These are phyloP conservation scores for Cephalopholis sonnerati DNA, from an alignment of 2,113 vertebrate species.

Conservation along the genomic window DNA sequence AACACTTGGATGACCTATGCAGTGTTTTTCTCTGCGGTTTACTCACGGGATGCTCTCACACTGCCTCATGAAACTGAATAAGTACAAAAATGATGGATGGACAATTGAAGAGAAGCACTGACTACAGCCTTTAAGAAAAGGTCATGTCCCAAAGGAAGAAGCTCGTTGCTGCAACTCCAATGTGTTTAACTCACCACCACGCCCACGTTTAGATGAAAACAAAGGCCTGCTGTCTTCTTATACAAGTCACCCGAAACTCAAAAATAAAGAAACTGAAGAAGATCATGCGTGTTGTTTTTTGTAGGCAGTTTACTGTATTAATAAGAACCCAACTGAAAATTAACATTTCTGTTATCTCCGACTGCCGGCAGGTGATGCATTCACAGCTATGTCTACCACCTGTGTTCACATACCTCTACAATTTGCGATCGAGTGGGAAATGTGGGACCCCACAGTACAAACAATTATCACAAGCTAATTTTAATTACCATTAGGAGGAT, in stretches of 20 bases:
- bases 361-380: neutral
- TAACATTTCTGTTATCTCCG: neutral
- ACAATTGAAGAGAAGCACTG: neutral
- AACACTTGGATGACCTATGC: neutral
- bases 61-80: neutral
- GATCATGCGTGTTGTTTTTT: neutral
- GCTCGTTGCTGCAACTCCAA: neutral
- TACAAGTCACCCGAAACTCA: neutral
- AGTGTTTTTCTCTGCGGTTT: neutral
- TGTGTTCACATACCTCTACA: neutral
- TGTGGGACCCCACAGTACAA: neutral
- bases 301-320: neutral
- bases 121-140: slow-evolving; percentile 19
- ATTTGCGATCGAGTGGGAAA: slow-evolving; percentile 5
- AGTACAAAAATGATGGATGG: slow-evolving; percentile 3
- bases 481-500: neutral
- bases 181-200: neutral
- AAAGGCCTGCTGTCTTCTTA: too few species aligned
- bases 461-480: neutral
- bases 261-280: neutral
- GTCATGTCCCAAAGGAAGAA: slow-evolving; percentile 3
- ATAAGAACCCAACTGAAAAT: neutral
- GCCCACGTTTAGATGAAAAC: neutral
- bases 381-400: neutral
- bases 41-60: neutral